These are phyloP conservation scores for Heliangelus exortis DNA, from an alignment of 2,797 vertebrate genomes.

Conservation along the genomic window DNA sequence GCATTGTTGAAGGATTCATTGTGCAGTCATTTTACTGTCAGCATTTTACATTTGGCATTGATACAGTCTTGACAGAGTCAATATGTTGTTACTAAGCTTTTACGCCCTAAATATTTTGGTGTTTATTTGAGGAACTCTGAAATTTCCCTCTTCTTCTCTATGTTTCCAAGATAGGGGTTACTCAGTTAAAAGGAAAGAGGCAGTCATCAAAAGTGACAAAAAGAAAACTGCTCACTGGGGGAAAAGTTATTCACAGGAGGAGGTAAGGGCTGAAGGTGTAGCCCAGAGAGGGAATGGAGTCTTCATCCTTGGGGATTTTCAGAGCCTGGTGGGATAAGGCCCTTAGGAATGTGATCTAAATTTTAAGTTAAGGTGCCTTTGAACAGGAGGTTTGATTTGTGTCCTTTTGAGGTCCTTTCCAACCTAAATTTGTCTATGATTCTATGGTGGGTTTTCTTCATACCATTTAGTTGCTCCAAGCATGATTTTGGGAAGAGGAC, in stretches of 20 bases:
- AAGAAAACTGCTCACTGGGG: not conserved
- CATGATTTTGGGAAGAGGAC: not conserved
- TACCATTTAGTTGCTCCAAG: not conserved
- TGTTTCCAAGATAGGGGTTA: not conserved
- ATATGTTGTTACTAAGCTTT: not conserved
- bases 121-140: not conserved
- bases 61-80: not conserved
- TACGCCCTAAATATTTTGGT: not conserved
- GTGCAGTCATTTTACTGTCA: slow-evolving; percentile 43
- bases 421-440: not conserved
- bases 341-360: not conserved
- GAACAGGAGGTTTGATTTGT: not conserved
- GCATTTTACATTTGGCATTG: not conserved
- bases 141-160: not conserved
- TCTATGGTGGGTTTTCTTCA: not conserved
- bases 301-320: not conserved
- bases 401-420: not conserved
- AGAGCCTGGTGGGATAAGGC: not conserved
- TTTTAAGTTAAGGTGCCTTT: not conserved
- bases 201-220: not conserved
- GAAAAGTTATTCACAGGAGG: not conserved
- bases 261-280: not conserved
- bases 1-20: not conserved
- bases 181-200: not conserved
- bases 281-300: not conserved